Percentiles rank a stretch among this genome's conserved stretches.
Evolutionary conservation across 2,888 invertebrate species (phyloP).

Genomic region (Drosophila parthenogenetica): DNA sequence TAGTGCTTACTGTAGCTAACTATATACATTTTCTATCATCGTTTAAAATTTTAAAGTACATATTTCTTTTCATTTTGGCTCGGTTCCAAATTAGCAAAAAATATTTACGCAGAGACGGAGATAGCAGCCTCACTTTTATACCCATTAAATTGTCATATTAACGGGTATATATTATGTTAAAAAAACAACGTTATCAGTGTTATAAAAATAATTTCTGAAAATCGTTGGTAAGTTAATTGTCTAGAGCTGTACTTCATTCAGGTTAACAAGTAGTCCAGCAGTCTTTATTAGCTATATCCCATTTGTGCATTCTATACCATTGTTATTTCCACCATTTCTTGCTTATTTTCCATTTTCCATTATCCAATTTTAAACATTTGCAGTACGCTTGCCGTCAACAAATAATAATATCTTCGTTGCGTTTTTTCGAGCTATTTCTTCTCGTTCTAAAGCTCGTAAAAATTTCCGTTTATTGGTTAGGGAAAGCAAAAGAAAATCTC

Average conservation of each 20-base stretch:
- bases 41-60: conserved; percentile 44
- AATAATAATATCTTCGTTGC: conserved; percentile 27
- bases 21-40: conserved; percentile 32
- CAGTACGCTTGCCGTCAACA: conserved; percentile 41
- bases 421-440: conserved; percentile 7
- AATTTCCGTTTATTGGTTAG: conserved; percentile 10
- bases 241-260: neutral
- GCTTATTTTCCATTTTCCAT: conserved; percentile 63
- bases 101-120: conserved; percentile 53
- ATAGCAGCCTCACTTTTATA: conserved; percentile 2
- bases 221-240: too few relatives aligned
- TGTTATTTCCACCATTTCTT: conserved; percentile 46
- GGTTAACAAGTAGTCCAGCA: neutral
- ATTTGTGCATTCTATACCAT: conserved; percentile 1
- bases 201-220: neutral
- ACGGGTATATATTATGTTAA: conserved; percentile 1
- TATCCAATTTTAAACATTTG: conserved; percentile 60
- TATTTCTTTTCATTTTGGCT: conserved; percentile 70
- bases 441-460: conserved; percentile 31
- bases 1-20: conserved; percentile 53
- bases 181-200: neutral
- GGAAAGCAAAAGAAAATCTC: conserved; percentile 26
- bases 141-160: neutral
- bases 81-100: conserved; percentile 71
- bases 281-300: neutral